Evolutionary conservation across 1,140 invertebrate species (phyloP).

Genomic region (Episyrphus balteatus): DNA sequence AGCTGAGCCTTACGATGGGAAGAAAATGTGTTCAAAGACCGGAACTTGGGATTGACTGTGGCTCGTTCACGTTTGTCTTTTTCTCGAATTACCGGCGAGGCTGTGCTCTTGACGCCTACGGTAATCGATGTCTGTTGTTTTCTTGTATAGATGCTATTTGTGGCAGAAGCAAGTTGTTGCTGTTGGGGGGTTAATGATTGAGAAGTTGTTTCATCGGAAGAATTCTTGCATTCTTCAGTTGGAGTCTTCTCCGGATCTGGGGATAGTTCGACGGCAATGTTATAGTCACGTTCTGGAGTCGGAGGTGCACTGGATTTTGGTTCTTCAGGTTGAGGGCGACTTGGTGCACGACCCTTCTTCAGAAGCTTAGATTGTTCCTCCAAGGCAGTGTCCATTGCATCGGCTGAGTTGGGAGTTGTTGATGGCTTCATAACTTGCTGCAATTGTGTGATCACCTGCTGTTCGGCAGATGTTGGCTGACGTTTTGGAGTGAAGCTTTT

Average conservation of each 20-base stretch:
- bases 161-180: conserved; percentile 2
- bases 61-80: conserved; percentile 62
- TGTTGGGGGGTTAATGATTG: conserved; percentile 4
- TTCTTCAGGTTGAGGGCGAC: conserved; percentile 37
- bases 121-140: conserved; percentile 38
- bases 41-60: conserved; percentile 52
- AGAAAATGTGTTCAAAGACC: conserved; percentile 36
- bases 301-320: conserved; percentile 28
- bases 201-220: background rate
- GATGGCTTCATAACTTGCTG: conserved; percentile 37
- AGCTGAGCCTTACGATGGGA: conserved; percentile 29
- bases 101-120: conserved; percentile 28
- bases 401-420: conserved; percentile 16
- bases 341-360: conserved; percentile 43
- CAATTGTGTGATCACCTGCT: conserved; percentile 41
- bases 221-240: background rate
- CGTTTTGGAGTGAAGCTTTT: conserved; percentile 21
- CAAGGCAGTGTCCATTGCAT: conserved; percentile 12
- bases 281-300: conserved; percentile 32
- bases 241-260: background rate
- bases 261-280: conserved; percentile 19
- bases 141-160: conserved; percentile 38
- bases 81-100: conserved; percentile 57
- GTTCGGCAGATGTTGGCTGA: conserved; percentile 24
- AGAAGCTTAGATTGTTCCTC: conserved; percentile 24